phyloP scores from a whole-genome alignment of 2,888 invertebrate genomes.

The Ennomos erosarius region DNA sequence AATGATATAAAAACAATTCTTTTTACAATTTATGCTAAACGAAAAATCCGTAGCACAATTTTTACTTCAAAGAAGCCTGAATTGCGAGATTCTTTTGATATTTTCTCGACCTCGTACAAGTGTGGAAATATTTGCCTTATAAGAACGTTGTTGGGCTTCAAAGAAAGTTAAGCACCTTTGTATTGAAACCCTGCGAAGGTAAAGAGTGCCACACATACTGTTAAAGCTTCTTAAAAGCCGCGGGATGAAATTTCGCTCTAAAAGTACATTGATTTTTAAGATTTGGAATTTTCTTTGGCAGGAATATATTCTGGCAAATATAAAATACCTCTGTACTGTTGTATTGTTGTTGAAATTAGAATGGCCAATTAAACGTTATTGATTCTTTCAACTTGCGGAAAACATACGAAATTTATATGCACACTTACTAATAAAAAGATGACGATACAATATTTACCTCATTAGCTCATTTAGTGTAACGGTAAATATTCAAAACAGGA shows the following conservation, averaged over 20 bases:
- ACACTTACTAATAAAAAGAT: no score
- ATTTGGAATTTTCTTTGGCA: conserved; percentile 2
- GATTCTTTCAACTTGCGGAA: not conserved
- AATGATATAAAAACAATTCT: no score
- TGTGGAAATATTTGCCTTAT: conserved; percentile 2
- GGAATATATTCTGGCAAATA: not conserved
- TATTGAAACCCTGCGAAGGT: conserved; percentile 9
- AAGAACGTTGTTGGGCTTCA: conserved; percentile 18
- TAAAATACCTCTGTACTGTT: not conserved
- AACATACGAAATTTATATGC: no score
- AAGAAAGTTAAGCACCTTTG: conserved; percentile 20
- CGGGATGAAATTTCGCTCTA: not conserved
- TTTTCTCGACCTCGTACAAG: conserved; percentile 7
- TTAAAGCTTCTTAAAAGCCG: conserved; percentile 6
- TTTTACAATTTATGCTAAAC: no score
- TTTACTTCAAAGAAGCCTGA: conserved; percentile 1
- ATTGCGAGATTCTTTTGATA: conserved; percentile 6
- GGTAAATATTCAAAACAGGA: no score
- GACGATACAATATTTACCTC: no score
- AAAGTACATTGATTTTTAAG: not conserved
- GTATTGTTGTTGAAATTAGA: not conserved
- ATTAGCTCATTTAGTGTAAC: no score
- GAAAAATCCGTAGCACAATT: not conserved
- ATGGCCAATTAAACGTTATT: not conserved
- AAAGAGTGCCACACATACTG: conserved; percentile 11